Percentiles rank a stretch among this genome's conserved stretches.
Evolutionary conservation across 2,888 invertebrate genomes (phyloP).

Genomic region (Drosophila austrosaltans): DNA sequence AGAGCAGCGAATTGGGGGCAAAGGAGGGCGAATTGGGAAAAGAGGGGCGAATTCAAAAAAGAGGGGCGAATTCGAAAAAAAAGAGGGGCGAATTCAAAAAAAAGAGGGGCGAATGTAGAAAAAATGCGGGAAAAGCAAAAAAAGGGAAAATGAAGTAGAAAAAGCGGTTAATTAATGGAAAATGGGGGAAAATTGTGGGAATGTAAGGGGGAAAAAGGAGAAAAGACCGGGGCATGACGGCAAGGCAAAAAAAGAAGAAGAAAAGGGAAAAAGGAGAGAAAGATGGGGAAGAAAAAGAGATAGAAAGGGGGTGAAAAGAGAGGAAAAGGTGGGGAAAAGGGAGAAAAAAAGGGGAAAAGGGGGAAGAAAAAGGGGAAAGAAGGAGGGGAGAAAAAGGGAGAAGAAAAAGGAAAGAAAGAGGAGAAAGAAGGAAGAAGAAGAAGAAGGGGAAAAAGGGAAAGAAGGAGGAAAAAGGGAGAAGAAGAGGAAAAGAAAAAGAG

Average conservation of each 20-base stretch:
- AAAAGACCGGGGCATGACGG: too few relatives aligned
- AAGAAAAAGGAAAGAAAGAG: background rate
- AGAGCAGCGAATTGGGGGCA: too few relatives aligned
- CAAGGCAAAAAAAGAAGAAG: background rate
- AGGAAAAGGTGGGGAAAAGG: background rate
- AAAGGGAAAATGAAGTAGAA: too few relatives aligned
- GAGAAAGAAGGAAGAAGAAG: background rate
- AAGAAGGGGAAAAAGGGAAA: background rate
- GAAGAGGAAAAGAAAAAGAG: background rate
- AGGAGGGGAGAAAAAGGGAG: background rate
- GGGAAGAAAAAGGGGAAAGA: background rate
- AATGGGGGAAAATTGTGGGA: too few relatives aligned
- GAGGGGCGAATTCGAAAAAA: too few relatives aligned
- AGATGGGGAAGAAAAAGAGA: background rate
- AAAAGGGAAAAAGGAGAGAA: background rate
- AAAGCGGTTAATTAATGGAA: too few relatives aligned
- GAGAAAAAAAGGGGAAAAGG: background rate
- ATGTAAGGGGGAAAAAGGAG: too few relatives aligned
- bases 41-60: too few relatives aligned
- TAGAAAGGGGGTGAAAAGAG: background rate
- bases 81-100: too few relatives aligned
- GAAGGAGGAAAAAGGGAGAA: background rate
- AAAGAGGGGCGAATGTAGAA: too few relatives aligned
- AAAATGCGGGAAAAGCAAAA: too few relatives aligned
- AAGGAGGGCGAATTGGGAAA: too few relatives aligned